Conservation (phyloP, 2,797 vertebrate genomes). For the Holocentrus rufus region DNA sequence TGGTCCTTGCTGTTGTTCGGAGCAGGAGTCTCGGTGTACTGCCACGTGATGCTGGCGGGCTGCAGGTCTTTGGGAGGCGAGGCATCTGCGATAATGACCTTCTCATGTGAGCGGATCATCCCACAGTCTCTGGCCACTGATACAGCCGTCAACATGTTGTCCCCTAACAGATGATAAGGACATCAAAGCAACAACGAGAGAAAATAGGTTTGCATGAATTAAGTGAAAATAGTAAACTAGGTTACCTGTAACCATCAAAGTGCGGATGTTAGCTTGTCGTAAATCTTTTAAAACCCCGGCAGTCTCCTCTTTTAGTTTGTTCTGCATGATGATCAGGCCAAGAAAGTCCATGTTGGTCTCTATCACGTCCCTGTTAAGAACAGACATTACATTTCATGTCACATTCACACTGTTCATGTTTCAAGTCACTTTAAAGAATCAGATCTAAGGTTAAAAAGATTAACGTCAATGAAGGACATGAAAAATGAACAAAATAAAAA, state of each 20-base stretch:
- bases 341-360: conserved; percentile 97
- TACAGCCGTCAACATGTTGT: conserved; percentile 97
- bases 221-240: background rate
- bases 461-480: too few species aligned
- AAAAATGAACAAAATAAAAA: background rate
- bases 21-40: conserved; percentile 86
- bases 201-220: background rate
- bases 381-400: conserved; percentile 33
- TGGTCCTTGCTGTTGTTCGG: conserved; percentile 65
- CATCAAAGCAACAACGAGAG: too few species aligned
- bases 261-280: conserved; percentile 92
- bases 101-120: conserved; percentile 91
- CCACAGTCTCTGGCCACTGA: conserved; percentile 97
- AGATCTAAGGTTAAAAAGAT: too few species aligned
- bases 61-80: conserved; percentile 90
- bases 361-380: conserved; percentile 85
- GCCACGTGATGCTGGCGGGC: conserved; percentile 93
- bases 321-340: conserved; percentile 97
- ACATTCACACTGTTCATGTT: background rate
- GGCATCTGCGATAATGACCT: conserved; percentile 94
- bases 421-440: background rate
- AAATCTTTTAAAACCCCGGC: conserved; percentile 89
- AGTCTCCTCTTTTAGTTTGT: conserved; percentile 95
- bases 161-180: conserved; percentile 80
- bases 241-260: conserved; percentile 97